A percentile compares a stretch with the other conserved stretches of the same genome.
Evolutionary conservation across 2,797 vertebrate genomes (phyloP).

Genomic region (Acanthiza pusilla): DNA sequence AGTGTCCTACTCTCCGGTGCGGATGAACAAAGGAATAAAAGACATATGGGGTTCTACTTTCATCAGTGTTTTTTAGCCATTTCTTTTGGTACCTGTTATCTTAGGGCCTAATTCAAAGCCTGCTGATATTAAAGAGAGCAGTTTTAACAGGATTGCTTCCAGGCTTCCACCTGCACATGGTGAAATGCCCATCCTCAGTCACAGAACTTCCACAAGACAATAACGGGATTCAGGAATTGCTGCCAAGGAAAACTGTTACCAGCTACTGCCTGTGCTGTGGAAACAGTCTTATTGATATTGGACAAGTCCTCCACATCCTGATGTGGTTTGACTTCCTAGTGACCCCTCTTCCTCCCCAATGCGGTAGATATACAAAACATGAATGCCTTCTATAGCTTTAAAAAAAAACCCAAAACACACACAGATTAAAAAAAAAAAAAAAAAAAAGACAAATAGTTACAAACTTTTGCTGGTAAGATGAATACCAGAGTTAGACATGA

Average conservation of each 20-base stretch:
- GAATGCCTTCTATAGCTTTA: conserved; percentile 13
- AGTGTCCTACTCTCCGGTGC: background rate
- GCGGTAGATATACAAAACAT: conserved; percentile 33
- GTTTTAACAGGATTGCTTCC: background rate
- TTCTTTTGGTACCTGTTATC: background rate
- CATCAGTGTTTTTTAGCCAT: background rate
- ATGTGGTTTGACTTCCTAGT: conserved; percentile 52
- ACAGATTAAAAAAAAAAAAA: background rate
- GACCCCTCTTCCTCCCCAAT: conserved; percentile 26
- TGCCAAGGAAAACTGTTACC: conserved; percentile 18
- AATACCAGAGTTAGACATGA: conserved; percentile 57
- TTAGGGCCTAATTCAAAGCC: background rate
- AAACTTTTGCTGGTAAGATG: conserved; percentile 68
- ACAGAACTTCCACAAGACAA: background rate
- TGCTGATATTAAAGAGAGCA: background rate
- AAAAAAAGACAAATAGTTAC: conserved; percentile 26
- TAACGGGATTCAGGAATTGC: background rate
- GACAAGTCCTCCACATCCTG: conserved; percentile 49
- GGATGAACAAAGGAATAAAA: background rate
- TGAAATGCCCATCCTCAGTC: background rate
- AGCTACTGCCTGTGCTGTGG: conserved; percentile 58
- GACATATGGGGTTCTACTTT: background rate
- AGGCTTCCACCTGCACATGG: background rate
- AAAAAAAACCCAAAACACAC: background rate
- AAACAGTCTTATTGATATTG: conserved; percentile 70